Evolutionary conservation across 2,113 vertebrate genomes (phyloP), one percentile per base, ranked within the genome.

Genomic region (Cololabis saira): DNA sequence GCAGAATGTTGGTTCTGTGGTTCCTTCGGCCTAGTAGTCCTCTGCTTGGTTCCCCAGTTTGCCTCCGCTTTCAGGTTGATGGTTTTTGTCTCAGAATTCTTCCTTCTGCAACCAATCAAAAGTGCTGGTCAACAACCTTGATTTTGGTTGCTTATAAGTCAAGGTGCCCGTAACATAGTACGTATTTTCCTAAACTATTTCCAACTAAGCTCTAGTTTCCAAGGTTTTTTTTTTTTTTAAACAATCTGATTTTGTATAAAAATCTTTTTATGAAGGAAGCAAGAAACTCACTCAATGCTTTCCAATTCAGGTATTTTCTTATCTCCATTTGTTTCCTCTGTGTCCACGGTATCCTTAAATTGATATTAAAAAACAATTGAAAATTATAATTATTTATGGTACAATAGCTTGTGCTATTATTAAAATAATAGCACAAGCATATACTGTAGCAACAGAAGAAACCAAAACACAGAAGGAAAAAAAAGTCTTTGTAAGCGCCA

Each of bases 1-100:
- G 91, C 93, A 0, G 96, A 97, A 68, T 95, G 94, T 12, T 95
- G 95, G 40, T 88, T 83, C 81, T 95, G 95, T 0, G 90, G 71
- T 44, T 96, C 95, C 61, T 93, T 94, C 0, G 92, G 91, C 86
- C 94, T 94, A 66, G 92, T 91, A 3, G 76, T 83, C 61, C 89
- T 90, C 66, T 92, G 91, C 69, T 92, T 92, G 59, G 82, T 48
- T 62, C 90, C 95, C 67, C 83, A 84, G 61, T 92, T 94, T 4
- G 67, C 76, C 71, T 94, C 94, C 3, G 91, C 82, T 51, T 91
- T 92, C 61, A 90, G 91, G 49, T 57, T 47, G 84, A 88, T 91
- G 40, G 89, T 90, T 37, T 87, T 92, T 51, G 94, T 94, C 77
- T 95, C 94, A 88, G 90, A 91, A 54, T 92, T 87, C 50, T 94